Evolutionary conservation across 2,797 vertebrate species (phyloP), one percentile per base, ranked within the genome.

Genomic region (Sebastes taczanowskii): DNA sequence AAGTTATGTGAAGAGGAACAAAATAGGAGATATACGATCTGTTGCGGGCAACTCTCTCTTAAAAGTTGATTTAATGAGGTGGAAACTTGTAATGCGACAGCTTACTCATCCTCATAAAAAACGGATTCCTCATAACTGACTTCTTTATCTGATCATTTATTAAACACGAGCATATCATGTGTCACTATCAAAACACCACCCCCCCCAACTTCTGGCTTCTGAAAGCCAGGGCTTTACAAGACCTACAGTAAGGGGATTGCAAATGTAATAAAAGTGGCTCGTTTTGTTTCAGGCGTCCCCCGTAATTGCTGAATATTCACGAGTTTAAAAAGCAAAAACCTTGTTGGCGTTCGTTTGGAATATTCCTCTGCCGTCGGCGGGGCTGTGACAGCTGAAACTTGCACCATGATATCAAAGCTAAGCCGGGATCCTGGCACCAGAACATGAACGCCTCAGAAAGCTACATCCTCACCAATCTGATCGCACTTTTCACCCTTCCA

Each of bases 391-490:
- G 89, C 79, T 73, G 27, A 78, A 69, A 30, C 67, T 49, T 75
- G 60, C 58, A 8, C n/a, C 32, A 23, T 2, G 11, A 72, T 67
- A 83, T 91, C 89, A 91, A 90, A 87, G 87, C 52, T 18, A 58
- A 81, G 80, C 85, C 18, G 7, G 34, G 75, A 85, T 81, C 74
- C 73, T 71, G 83, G 68, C 87, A 80, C 52, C 38, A 67, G 75
- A 84, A 89, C 87, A 85, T 13, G 9, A 85, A 52, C 7, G 32
- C 75, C 72, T 85, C 56, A 77, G 76, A 88, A 83, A 87, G 75
- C 68, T 79, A 80, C 85, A 78, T 78, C 66, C 83, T 85, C 74
- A 27, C 72, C 64, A 22, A 68, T 82, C 80, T 85, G 74, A 90
- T 90, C 30, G 2, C 65, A 55, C 73, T 82, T 87, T 85, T 82